Conservation (phyloP, 2,113 vertebrate species). For the Asarcornis scutulata region DNA sequence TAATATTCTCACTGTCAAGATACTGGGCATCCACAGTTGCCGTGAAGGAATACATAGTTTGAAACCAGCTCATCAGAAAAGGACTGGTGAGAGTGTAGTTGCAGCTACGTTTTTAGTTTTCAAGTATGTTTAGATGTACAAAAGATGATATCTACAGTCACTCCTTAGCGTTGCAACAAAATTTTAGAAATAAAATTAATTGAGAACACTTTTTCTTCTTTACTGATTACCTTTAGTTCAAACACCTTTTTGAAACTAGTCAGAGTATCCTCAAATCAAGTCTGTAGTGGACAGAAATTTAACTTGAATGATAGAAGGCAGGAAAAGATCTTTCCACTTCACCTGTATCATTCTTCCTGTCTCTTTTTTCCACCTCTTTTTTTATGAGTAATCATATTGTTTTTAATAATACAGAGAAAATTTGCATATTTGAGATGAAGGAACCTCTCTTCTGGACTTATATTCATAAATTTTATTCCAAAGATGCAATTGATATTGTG, state of each 20-base stretch:
- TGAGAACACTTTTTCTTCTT: background rate
- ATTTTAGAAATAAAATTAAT: background rate
- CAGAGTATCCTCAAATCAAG: background rate
- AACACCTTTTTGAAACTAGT: background rate
- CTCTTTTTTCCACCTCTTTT: background rate
- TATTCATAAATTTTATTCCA: background rate
- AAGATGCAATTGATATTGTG: background rate
- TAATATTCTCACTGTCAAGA: background rate
- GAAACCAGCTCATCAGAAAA: background rate
- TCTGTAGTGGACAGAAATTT: background rate
- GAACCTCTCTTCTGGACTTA: background rate
- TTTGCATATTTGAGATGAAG: background rate
- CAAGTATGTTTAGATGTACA: background rate
- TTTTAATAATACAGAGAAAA: background rate
- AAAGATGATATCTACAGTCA: background rate
- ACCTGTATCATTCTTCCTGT: background rate
- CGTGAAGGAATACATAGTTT: background rate
- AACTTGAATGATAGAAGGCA: background rate
- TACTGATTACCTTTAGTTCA: background rate
- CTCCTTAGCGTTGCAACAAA: background rate
- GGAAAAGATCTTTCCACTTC: background rate
- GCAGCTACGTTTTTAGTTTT: background rate
- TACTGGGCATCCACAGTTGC: background rate
- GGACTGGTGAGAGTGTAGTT: background rate
- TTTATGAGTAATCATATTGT: background rate